Base-by-base conservation (phyloP, 1,140 invertebrate genomes). In the Drosophila lowei region DNA sequence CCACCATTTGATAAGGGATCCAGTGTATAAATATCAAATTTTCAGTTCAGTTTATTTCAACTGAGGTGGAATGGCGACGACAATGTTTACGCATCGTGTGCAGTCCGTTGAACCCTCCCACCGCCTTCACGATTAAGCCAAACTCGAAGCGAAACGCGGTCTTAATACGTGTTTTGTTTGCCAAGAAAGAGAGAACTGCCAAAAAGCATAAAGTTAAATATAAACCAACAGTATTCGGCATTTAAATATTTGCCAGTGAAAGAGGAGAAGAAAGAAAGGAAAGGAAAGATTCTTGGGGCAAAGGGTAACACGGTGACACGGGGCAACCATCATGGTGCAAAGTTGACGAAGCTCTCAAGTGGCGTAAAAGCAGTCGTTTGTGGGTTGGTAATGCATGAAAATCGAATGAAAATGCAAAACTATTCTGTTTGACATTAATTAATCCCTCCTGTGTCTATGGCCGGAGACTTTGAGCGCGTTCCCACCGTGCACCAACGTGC, bases 151-250 rank as follows among this genome's bases (percentile, higher is more conserved):
- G 60, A 65, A 57, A 46, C 21, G 16, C 11, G n/a, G 11, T 48
- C 46, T 43, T 48, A 55, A 77, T 55, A 70, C 71, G 65, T 67
- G 71, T 79, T 79, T 64, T 78, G 70, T 83, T 75, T 83, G 72
- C 46, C 9, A 56, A 62, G 56, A 59, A 43, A 58, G 50, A 49
- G 57, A 66, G 54, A 66, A 65, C 13, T 34, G 16, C 41, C 41
- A 50, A 30, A 63, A 73, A 52, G 52, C 42, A 71, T 60, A 47
- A 48, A 25, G 16, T 44, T 42, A 57, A 30, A 38, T 25, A 59
- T 34, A 47, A 25, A 53, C 13, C 43, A 73, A 54, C 16, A 54
- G 46, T 44, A 11, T 59, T 65, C 25, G 50, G 41, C 23, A 76
- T 50, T 67, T 56, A 67, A 72, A 56, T 72, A 43, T 57, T 72